Conservation (phyloP, 1,140 invertebrate species). For the Drosophila athabasca region DNA sequence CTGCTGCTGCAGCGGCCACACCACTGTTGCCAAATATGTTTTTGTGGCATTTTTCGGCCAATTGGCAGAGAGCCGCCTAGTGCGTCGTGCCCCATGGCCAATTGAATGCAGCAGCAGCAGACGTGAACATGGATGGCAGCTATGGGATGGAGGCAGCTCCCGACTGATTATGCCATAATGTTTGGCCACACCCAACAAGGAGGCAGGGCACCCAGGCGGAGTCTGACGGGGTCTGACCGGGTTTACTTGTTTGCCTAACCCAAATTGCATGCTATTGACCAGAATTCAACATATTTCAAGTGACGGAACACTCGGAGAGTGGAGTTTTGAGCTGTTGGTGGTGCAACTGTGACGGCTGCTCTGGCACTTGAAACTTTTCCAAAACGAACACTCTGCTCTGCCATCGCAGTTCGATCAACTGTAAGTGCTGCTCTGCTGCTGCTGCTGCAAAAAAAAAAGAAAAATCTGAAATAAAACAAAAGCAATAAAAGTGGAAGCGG, state of each 20-base stretch:
- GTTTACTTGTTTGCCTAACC: slow-evolving; percentile 73
- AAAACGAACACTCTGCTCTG: slow-evolving; percentile 49
- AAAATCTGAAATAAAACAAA: slow-evolving; percentile 43
- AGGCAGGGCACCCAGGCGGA: neutral
- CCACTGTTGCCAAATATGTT: slow-evolving; percentile 71
- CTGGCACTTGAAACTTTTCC: slow-evolving; percentile 65
- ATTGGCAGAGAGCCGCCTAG: slow-evolving; percentile 47
- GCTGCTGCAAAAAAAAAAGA: slow-evolving; percentile 15
- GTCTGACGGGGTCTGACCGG: slow-evolving; percentile 2
- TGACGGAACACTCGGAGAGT: slow-evolving; percentile 14
- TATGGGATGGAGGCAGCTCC: slow-evolving; percentile 8
- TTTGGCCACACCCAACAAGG: slow-evolving; percentile 46
- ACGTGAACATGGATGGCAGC: slow-evolving; percentile 42
- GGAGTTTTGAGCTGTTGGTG: neutral
- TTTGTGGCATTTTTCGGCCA: slow-evolving; percentile 78
- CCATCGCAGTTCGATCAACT: slow-evolving; percentile 68
- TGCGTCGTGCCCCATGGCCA: slow-evolving; percentile 38
- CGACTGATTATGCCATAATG: slow-evolving; percentile 76
- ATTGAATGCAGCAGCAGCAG: slow-evolving; percentile 67
- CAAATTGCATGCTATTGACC: slow-evolving; percentile 77
- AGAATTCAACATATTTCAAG: slow-evolving; percentile 68
- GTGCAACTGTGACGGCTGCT: slow-evolving; percentile 36
- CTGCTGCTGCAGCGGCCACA: neutral
- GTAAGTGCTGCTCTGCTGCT: slow-evolving; percentile 28
- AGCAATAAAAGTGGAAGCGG: slow-evolving; percentile 4